Evolutionary conservation across 2,888 invertebrate species (phyloP).

Genomic region (Acronicta leporina): DNA sequence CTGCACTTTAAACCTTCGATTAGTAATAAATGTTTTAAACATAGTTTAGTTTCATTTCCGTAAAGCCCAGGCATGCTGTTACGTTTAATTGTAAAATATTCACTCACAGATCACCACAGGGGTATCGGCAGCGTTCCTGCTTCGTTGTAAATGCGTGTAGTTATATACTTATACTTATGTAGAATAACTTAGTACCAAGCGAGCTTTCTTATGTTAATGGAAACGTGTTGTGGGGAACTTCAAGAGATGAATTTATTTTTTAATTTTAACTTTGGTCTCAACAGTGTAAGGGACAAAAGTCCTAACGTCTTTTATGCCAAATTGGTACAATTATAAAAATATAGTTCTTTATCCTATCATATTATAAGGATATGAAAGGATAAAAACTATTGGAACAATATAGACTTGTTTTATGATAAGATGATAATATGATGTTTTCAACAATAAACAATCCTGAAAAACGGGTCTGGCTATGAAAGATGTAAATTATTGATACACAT

Average conservation of each 20-base stretch:
- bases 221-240: conserved; percentile 60
- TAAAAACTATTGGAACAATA: no score
- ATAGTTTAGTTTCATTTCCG: conserved; percentile 6
- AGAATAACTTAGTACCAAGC: conserved; percentile 66
- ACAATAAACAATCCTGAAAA: neutral
- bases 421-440: neutral
- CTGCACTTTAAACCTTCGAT: conserved; percentile 32
- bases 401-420: no score
- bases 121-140: conserved; percentile 60
- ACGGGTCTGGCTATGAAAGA: neutral
- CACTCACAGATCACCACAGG: conserved; percentile 66
- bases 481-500: neutral
- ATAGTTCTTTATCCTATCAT: neutral
- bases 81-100: conserved; percentile 55
- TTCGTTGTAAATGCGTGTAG: conserved; percentile 35
- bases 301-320: no score
- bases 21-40: conserved; percentile 20
- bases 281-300: neutral
- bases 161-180: conserved; percentile 30
- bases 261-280: neutral
- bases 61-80: conserved; percentile 64
- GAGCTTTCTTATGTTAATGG: conserved; percentile 65
- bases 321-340: neutral
- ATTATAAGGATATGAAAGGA: no score
- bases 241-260: conserved; percentile 18